A percentile compares a stretch with the other conserved stretches of the same genome.
These are phyloP conservation scores for Channa argus DNA, from an alignment of 2,113 vertebrate species.

Conservation along the genomic window DNA sequence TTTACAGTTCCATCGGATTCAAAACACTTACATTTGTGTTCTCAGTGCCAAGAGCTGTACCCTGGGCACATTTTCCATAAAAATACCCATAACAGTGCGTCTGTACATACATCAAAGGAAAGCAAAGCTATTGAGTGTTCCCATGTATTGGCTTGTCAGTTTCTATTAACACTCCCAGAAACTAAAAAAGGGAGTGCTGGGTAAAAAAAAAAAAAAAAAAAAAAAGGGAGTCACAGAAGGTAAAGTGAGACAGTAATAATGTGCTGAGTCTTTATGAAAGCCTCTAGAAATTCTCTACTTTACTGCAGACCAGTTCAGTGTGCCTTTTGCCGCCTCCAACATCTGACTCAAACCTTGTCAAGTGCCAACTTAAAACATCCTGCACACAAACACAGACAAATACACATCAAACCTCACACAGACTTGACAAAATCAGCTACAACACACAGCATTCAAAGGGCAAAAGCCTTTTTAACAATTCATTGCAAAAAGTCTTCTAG, in stretches of 20 bases:
- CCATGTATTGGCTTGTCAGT: slow-evolving; percentile 57
- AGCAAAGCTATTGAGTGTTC: slow-evolving; percentile 45
- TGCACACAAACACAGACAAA: slow-evolving; percentile 17
- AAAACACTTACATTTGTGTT: slow-evolving; percentile 42
- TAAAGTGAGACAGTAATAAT: slow-evolving; percentile 44
- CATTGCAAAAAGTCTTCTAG: slow-evolving; percentile 38
- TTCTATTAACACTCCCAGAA: slow-evolving; percentile 54
- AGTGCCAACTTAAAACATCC: slow-evolving; percentile 43
- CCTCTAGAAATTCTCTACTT: slow-evolving; percentile 48
- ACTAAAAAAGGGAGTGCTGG: slow-evolving; percentile 33
- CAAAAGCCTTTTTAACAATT: slow-evolving; percentile 56
- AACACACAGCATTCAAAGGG: slow-evolving; percentile 38
- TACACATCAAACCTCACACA: not conserved
- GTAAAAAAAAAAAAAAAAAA: slow-evolving; percentile 41
- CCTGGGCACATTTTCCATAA: slow-evolving; percentile 47
- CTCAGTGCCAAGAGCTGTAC: slow-evolving; percentile 36
- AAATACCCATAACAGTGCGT: slow-evolving; percentile 53
- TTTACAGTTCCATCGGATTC: slow-evolving; percentile 40
- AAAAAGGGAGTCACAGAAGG: slow-evolving; percentile 14
- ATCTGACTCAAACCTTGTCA: slow-evolving; percentile 61
- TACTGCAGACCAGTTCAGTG: slow-evolving; percentile 40
- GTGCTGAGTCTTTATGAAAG: slow-evolving; percentile 53
- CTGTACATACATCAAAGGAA: slow-evolving; percentile 65
- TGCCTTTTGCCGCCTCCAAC: slow-evolving; percentile 44
- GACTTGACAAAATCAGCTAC: slow-evolving; percentile 24